These are phyloP conservation scores for Pteropus rufus DNA, from an alignment of 2,797 vertebrate genomes.

Conservation along the genomic window DNA sequence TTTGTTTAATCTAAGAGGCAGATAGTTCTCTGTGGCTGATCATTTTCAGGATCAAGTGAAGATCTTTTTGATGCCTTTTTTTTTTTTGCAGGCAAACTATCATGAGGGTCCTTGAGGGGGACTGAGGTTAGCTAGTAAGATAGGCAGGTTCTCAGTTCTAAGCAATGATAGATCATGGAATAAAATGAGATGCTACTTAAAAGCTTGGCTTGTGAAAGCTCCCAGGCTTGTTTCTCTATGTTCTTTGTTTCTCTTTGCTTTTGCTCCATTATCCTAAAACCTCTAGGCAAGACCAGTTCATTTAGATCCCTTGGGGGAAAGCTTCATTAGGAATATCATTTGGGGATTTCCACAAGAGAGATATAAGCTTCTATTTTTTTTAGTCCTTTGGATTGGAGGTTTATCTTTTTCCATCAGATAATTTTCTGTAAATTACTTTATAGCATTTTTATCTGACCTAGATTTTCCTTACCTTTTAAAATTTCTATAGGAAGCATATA, in stretches of 20 bases:
- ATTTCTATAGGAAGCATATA: not conserved
- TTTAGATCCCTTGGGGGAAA: not conserved
- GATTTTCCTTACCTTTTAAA: not conserved
- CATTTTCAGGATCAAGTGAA: not conserved
- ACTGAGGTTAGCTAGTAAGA: not conserved
- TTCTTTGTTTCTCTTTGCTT: not conserved
- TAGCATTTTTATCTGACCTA: not conserved
- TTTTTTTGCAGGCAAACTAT: not conserved
- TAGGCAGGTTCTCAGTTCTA: not conserved
- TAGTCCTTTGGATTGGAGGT: not conserved
- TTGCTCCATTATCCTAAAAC: not conserved
- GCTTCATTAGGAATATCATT: not conserved
- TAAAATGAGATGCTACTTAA: not conserved
- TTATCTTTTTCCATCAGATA: not conserved
- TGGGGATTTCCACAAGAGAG: not conserved
- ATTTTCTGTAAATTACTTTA: not conserved
- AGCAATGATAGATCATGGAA: not conserved
- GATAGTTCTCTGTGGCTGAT: not conserved
- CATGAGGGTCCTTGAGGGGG: too few species aligned
- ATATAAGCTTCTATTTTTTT: not conserved
- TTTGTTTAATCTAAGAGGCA: not conserved
- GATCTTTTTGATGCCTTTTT: not conserved
- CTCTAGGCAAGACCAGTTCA: not conserved
- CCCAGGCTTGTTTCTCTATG: not conserved
- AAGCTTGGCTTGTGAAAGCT: not conserved